A percentile compares a stretch with the other conserved stretches of the same genome.
Conservation (phyloP, 2,113 vertebrate genomes). For the Sigmodon hispidus region DNA sequence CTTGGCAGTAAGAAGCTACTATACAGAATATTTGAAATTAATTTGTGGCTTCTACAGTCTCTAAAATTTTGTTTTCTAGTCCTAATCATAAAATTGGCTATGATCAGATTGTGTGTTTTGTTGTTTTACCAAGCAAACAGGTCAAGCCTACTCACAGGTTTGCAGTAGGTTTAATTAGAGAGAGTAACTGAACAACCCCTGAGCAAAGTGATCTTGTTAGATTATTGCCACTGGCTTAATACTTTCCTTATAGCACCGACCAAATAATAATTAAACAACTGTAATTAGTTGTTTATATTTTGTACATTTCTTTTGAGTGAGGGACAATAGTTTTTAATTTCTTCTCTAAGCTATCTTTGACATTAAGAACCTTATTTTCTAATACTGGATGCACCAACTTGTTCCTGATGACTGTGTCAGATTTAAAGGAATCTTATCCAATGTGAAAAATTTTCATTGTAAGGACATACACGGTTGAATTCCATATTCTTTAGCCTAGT, state of each 20-base stretch:
- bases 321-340: slow-evolving; percentile 24
- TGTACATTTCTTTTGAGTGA: slow-evolving; percentile 62
- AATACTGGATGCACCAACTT: slow-evolving; percentile 3
- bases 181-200: slow-evolving; percentile 37
- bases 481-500: slow-evolving; percentile 35
- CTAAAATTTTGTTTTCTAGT: slow-evolving; percentile 25
- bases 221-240: slow-evolving; percentile 14
- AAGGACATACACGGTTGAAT: slow-evolving; percentile 50
- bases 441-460: background rate
- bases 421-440: background rate
- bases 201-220: slow-evolving; percentile 42
- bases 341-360: background rate
- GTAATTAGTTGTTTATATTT: slow-evolving; percentile 52
- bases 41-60: slow-evolving; percentile 34
- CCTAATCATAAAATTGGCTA: slow-evolving; percentile 32
- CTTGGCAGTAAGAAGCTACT: slow-evolving; percentile 31
- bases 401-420: slow-evolving; percentile 20
- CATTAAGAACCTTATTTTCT: background rate
- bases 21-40: slow-evolving; percentile 30
- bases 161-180: slow-evolving; percentile 52
- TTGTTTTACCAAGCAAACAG: slow-evolving; percentile 22
- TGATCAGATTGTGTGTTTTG: slow-evolving; percentile 40
- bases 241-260: slow-evolving; percentile 37
- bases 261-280: slow-evolving; percentile 44
- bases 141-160: slow-evolving; percentile 59